These are phyloP conservation scores for Pseudoatta argentina DNA, from an alignment of 1,140 invertebrate species.

Conservation along the genomic window DNA sequence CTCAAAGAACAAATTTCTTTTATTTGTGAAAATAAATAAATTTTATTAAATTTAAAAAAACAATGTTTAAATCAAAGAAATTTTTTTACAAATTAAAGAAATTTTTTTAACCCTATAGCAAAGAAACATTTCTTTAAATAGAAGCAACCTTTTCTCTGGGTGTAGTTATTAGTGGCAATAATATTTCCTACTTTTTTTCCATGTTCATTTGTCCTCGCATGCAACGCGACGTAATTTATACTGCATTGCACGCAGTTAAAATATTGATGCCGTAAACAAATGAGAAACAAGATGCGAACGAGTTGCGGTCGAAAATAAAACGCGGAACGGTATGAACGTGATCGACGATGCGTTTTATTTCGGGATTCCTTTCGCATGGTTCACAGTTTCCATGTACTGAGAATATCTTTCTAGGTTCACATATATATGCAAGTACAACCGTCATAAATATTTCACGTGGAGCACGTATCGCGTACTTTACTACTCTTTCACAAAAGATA, in stretches of 20 bases:
- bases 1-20: no score
- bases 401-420: not conserved
- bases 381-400: not conserved
- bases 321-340: not conserved
- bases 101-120: no score
- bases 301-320: constrained; percentile 11
- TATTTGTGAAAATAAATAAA: no score
- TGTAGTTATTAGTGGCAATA: no score
- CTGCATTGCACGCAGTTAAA: not conserved
- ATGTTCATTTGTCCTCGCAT: not conserved
- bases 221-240: not conserved
- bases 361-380: not conserved
- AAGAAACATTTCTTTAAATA: no score
- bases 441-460: constrained; percentile 43
- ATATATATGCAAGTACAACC: not conserved
- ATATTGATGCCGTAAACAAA: constrained; percentile 14
- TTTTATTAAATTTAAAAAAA: no score
- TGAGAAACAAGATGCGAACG: not conserved
- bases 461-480: constrained; percentile 25
- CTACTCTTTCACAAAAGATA: constrained; percentile 21
- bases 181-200: not conserved
- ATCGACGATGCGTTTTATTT: constrained; percentile 11
- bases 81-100: no score
- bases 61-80: no score
- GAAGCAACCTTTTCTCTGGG: no score